Evolutionary conservation across 2,888 invertebrate species (phyloP).

Genomic region (Strigamia maritima): DNA sequence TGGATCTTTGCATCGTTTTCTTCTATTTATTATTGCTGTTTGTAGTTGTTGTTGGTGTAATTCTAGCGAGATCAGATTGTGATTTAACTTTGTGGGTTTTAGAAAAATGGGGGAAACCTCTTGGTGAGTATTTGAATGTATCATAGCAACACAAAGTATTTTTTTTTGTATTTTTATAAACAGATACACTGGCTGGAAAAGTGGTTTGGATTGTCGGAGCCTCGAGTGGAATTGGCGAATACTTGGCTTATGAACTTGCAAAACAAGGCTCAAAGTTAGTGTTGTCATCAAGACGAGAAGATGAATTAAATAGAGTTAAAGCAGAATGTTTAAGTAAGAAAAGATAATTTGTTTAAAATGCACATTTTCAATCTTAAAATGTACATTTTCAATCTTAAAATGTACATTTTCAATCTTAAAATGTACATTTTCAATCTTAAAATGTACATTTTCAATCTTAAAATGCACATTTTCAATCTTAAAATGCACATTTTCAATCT

Average conservation of each 20-base stretch:
- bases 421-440: too few relatives aligned
- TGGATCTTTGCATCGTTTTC: neutral
- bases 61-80: slow-evolving; percentile 27
- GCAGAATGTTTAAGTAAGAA: slow-evolving; percentile 59
- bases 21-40: neutral
- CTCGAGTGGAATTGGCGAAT: slow-evolving; percentile 77
- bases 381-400: too few relatives aligned
- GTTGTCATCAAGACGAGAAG: slow-evolving; percentile 64
- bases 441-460: neutral
- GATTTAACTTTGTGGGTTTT: slow-evolving; percentile 39
- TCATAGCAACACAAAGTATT: neutral
- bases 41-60: slow-evolving; percentile 20
- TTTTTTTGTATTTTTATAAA: neutral
- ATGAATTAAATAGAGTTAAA: slow-evolving; percentile 65
- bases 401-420: too few relatives aligned
- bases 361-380: neutral
- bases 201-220: slow-evolving; percentile 82
- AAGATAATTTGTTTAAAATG: neutral
- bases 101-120: slow-evolving; percentile 62
- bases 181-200: slow-evolving; percentile 61
- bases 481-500: too few relatives aligned
- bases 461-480: neutral
- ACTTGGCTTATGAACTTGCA: slow-evolving; percentile 66
- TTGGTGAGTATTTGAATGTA: slow-evolving; percentile 54
- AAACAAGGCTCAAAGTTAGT: slow-evolving; percentile 65